Evolutionary conservation across 2,797 vertebrate species (phyloP).

Genomic region (Coilia nasus): DNA sequence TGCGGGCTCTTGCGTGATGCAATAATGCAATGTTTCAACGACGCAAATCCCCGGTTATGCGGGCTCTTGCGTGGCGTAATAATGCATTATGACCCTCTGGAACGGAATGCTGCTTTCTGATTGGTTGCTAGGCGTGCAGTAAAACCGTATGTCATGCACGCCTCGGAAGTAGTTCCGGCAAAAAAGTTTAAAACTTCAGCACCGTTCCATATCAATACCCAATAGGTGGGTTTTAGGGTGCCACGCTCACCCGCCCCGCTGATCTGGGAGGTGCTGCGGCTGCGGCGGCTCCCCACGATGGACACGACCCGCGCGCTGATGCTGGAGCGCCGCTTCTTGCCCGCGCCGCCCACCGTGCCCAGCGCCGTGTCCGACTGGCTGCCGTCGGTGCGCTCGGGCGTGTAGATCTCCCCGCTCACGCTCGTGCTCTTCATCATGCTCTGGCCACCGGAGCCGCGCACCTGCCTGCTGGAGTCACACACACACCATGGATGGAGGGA

Average conservation of each 20-base stretch:
- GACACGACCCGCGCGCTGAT: slow-evolving; percentile 94
- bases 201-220: no score
- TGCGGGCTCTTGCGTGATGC: no score
- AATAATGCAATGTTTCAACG: no score
- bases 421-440: slow-evolving; percentile 95
- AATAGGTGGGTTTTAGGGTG: no score
- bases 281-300: slow-evolving; percentile 91
- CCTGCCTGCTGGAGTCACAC: slow-evolving; percentile 79
- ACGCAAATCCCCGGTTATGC: no score
- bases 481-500: not conserved
- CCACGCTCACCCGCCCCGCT: slow-evolving; percentile 85
- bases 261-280: slow-evolving; percentile 96
- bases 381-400: slow-evolving; percentile 91
- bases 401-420: slow-evolving; percentile 93
- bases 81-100: no score
- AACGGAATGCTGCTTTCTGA: no score
- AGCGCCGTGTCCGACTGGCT: slow-evolving; percentile 98
- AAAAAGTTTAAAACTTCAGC: no score
- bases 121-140: no score
- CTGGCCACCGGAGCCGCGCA: slow-evolving; percentile 87
- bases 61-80: no score
- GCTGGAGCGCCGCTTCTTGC: slow-evolving; percentile 95
- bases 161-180: no score
- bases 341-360: slow-evolving; percentile 85
- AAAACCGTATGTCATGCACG: no score